phyloP scores from a whole-genome alignment of 1,140 invertebrate genomes.

The Pristionchus pacificus region DNA sequence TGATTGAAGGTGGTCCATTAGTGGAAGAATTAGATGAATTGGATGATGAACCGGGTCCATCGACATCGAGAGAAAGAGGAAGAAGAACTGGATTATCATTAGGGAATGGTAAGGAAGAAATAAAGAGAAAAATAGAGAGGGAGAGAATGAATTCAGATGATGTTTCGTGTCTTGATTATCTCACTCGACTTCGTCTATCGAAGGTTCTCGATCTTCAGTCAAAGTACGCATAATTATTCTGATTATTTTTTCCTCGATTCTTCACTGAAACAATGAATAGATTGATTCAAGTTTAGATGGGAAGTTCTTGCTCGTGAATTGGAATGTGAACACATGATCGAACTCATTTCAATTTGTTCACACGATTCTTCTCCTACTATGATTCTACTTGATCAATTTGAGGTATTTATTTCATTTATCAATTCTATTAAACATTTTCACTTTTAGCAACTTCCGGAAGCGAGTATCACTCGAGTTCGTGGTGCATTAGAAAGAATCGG shows the following conservation, averaged over 20 bases:
- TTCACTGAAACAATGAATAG: too few species aligned
- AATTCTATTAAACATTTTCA: not conserved
- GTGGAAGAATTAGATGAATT: conserved; percentile 10
- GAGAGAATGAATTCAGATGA: conserved; percentile 19
- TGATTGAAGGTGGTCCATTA: not conserved
- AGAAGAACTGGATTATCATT: not conserved
- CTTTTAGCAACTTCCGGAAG: conserved; percentile 24
- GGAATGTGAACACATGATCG: conserved; percentile 26
- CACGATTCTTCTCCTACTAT: conserved; percentile 25
- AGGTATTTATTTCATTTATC: conserved; percentile 12
- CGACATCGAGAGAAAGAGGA: not conserved
- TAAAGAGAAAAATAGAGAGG: too few species aligned
- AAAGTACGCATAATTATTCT: not conserved
- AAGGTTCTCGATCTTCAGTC: conserved; percentile 21
- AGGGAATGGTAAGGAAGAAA: too few species aligned
- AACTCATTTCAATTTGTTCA: conserved; percentile 27
- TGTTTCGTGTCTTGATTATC: conserved; percentile 22
- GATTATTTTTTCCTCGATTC: not conserved
- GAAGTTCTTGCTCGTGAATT: conserved; percentile 2
- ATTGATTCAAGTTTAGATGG: too few species aligned
- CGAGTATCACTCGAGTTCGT: conserved; percentile 19
- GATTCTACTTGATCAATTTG: conserved; percentile 32
- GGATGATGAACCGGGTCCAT: conserved; percentile 13
- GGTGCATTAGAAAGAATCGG: conserved; percentile 16
- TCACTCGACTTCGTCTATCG: conserved; percentile 25